These are phyloP conservation scores for Drosophila carrolli DNA, from an alignment of 1,140 invertebrate species.

Conservation along the genomic window DNA sequence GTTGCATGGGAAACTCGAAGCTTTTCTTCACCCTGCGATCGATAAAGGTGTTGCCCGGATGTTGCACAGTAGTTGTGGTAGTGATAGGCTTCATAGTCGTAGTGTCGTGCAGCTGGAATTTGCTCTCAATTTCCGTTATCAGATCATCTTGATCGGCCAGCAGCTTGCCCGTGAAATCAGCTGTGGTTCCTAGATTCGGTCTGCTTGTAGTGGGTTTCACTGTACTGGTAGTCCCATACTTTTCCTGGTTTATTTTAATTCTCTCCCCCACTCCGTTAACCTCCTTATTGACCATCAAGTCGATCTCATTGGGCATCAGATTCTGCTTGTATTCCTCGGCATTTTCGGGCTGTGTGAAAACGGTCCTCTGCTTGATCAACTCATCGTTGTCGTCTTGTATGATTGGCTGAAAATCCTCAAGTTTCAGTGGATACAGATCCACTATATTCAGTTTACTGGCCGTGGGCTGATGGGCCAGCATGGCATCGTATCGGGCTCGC, in stretches of 20 bases:
- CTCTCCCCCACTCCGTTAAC: slow-evolving; percentile 13
- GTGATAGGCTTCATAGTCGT: slow-evolving; percentile 19
- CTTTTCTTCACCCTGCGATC: slow-evolving; percentile 82
- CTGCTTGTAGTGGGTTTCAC: slow-evolving; percentile 13
- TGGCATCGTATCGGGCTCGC: slow-evolving; percentile 51
- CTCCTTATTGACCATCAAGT: slow-evolving; percentile 24
- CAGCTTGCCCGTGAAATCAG: slow-evolving; percentile 77
- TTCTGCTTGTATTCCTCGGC: slow-evolving; percentile 69
- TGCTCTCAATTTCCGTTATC: slow-evolving; percentile 81
- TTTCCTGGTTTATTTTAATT: slow-evolving; percentile 14
- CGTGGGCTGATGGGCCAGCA: slow-evolving; percentile 63
- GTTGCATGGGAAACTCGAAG: slow-evolving; percentile 77
- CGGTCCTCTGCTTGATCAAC: slow-evolving; percentile 50
- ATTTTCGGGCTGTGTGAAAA: slow-evolving; percentile 64
- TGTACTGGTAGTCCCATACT: not conserved
- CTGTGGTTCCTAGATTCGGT: slow-evolving; percentile 28
- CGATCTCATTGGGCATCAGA: slow-evolving; percentile 79
- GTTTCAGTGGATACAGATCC: slow-evolving; percentile 76
- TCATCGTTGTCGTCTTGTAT: slow-evolving; percentile 64
- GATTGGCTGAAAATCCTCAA: slow-evolving; percentile 76
- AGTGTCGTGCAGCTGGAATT: slow-evolving; percentile 75
- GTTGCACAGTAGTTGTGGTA: not conserved
- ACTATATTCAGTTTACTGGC: slow-evolving; percentile 76
- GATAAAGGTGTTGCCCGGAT: slow-evolving; percentile 61
- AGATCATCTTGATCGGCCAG: slow-evolving; percentile 79